These are phyloP conservation scores for Actias luna DNA, from an alignment of 2,888 invertebrate species.

Conservation along the genomic window DNA sequence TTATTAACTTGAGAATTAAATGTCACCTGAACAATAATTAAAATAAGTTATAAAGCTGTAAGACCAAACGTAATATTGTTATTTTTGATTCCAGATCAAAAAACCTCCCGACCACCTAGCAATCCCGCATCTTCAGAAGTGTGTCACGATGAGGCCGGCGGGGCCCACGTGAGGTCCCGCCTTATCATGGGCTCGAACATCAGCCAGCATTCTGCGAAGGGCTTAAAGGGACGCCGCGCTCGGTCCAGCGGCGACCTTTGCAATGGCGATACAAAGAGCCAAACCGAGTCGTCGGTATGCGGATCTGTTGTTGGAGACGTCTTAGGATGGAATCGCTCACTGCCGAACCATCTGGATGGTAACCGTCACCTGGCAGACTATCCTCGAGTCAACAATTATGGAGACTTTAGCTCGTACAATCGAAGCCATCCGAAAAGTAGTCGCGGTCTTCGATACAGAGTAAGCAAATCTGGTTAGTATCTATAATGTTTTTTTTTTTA, in stretches of 20 bases:
- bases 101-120: conserved; percentile 40
- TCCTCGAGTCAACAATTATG: conserved; percentile 80
- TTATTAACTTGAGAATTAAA: neutral
- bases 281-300: conserved; percentile 76
- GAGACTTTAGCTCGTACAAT: conserved; percentile 71
- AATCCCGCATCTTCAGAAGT: conserved; percentile 43
- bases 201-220: conserved; percentile 88
- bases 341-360: conserved; percentile 87
- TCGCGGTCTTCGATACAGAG: conserved; percentile 70
- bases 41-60: neutral
- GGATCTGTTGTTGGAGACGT: conserved; percentile 77
- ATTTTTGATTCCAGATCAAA: conserved; percentile 46
- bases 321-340: conserved; percentile 81
- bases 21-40: neutral
- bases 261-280: conserved; percentile 81
- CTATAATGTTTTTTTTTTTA: neutral
- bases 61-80: neutral
- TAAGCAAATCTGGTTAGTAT: conserved; percentile 73
- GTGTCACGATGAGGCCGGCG: conserved; percentile 67
- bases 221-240: conserved; percentile 86
- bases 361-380: conserved; percentile 81
- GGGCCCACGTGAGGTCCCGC: conserved; percentile 76
- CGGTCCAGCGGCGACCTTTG: conserved; percentile 89
- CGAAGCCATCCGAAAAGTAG: conserved; percentile 72
- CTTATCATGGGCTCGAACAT: conserved; percentile 89